These are phyloP conservation scores for Periphyllus acericola DNA, from an alignment of 2,888 invertebrate species.

Conservation along the genomic window DNA sequence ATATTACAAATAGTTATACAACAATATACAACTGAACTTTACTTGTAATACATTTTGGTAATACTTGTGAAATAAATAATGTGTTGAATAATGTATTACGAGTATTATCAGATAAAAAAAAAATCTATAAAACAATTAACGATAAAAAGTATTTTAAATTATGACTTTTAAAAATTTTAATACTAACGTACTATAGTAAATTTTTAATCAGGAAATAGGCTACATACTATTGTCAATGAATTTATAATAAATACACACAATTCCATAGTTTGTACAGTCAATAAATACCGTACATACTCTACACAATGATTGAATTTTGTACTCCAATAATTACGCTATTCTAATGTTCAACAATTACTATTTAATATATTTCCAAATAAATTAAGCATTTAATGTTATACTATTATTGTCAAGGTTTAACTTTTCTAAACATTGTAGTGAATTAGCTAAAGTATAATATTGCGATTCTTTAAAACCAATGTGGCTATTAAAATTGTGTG, in stretches of 20 bases:
- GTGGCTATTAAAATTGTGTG: constrained; percentile 31
- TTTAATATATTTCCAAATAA: constrained; percentile 24
- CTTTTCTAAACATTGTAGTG: constrained; percentile 22
- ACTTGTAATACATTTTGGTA: constrained; percentile 51
- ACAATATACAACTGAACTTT: constrained; percentile 45
- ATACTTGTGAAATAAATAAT: constrained; percentile 47
- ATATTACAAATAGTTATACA: constrained; percentile 51
- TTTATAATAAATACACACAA: constrained; percentile 16
- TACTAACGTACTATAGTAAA: constrained; percentile 6
- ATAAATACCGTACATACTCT: constrained; percentile 3
- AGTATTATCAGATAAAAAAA: constrained; percentile 29
- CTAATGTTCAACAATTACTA: constrained; percentile 25
- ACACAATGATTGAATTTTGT: constrained; percentile 13
- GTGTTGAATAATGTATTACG: constrained; percentile 33
- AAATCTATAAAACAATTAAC: constrained; percentile 10
- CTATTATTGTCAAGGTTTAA: constrained; percentile 52
- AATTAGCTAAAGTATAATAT: constrained; percentile 38
- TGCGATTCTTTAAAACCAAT: constrained; percentile 18
- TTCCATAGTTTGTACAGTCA: not conserved
- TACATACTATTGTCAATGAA: constrained; percentile 32
- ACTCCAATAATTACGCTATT: constrained; percentile 15
- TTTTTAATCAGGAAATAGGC: not conserved
- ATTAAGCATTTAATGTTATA: constrained; percentile 8
- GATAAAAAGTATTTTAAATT: constrained; percentile 1
- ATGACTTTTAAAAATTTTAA: not conserved